Evolutionary conservation across 2,888 invertebrate genomes (phyloP), one percentile per base, ranked within the genome.

Genomic region (Corythucha ciliata): DNA sequence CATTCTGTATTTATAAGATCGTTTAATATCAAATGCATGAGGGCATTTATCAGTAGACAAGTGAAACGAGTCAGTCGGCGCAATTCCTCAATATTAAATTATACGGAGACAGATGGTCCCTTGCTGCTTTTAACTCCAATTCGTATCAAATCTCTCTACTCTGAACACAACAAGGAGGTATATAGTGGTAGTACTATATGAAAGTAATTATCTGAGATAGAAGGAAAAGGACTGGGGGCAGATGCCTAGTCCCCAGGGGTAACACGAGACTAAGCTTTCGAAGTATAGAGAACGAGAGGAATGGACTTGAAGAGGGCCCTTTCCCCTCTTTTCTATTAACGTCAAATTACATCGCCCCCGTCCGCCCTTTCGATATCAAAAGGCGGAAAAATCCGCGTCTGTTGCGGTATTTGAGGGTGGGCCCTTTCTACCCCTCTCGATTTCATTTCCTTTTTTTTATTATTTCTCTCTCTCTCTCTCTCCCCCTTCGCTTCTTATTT

Each of bases 191-290:
- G 39, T 46, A 47, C 27, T 37, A 51, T 53, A 51, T 33, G 53
- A 45, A 47, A 53, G 55, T 55, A 53, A 52, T 53, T 50, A 53
- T 49, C 53, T 27, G n/a, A 25, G 26, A 32, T 18, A 42, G 56
- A 40, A 47, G 52, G 49, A 44, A 41, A 40, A 26, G 26, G 47
- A 53, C 44, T 40, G 51, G 20, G 52, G 41, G 27, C 24, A 10
- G 10, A n/a, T n/a, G n/a, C n/a, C n/a, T n/a, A n/a, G n/a, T n/a
- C n/a, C 36, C 44, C 41, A 41, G 25, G 52, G 36, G 53, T 50
- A 47, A 56, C 55, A 22, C 48, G 52, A 52, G 42, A 55, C 55
- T 52, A 55, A 55, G 41, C 55, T 34, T 25, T 18, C 16, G 27
- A n/a, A n/a, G n/a, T n/a, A n/a, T n/a, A n/a, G n/a, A n/a, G n/a